Evolutionary conservation across 2,113 vertebrate genomes (phyloP).

Genomic region (Petaurus breviceps): DNA sequence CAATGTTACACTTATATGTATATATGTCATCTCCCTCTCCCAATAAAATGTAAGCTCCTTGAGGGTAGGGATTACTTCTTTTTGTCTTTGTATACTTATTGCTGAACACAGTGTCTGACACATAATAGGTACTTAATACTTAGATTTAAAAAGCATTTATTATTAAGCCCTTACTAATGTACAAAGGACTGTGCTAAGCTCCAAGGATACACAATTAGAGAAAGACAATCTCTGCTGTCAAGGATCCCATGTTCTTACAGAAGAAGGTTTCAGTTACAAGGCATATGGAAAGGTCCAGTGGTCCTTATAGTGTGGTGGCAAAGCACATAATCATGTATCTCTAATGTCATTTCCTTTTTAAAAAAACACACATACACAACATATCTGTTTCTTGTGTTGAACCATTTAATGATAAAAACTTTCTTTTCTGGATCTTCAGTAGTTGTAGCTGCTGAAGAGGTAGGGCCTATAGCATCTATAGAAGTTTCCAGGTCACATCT

Average conservation of each 20-base stretch:
- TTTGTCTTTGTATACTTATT: too few relatives aligned
- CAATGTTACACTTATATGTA: too few relatives aligned
- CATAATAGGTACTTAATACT: too few relatives aligned
- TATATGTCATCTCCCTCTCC: too few relatives aligned
- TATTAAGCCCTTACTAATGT: too few relatives aligned
- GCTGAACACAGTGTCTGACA: too few relatives aligned
- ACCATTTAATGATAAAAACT: background rate
- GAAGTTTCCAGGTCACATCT: background rate
- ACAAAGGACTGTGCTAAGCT: too few relatives aligned
- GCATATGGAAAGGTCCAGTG: background rate
- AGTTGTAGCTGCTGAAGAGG: background rate
- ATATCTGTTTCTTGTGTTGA: background rate
- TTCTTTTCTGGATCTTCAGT: background rate
- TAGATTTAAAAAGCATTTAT: too few relatives aligned
- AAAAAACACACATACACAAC: background rate
- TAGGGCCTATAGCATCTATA: background rate
- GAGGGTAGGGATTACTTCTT: too few relatives aligned
- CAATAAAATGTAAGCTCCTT: too few relatives aligned
- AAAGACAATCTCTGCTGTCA: background rate
- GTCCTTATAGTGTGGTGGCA: background rate
- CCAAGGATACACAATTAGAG: background rate
- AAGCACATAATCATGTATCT: background rate
- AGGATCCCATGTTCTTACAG: background rate
- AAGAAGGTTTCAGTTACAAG: background rate
- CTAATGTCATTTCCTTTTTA: background rate